A percentile compares a stretch with the other conserved stretches of the same genome.
phyloP scores from a whole-genome alignment of 2,113 vertebrate species.

The Mirza zaza region DNA sequence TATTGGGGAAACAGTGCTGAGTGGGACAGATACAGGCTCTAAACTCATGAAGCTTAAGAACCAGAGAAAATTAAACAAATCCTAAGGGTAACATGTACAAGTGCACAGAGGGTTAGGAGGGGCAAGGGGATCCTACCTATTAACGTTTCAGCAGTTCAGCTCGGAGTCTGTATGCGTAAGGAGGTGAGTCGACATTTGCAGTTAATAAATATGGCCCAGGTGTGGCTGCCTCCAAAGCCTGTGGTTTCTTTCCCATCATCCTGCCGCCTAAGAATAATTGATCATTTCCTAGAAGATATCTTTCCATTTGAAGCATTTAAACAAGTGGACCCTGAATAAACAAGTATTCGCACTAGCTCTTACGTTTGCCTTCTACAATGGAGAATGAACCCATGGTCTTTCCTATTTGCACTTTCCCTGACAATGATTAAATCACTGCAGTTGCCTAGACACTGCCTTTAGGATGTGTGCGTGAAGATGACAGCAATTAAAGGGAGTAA shows the following conservation, averaged over 20 bases:
- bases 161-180: accelerated
- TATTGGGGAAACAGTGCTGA: not conserved
- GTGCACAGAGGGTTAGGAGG: accelerated
- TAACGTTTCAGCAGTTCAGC: not conserved
- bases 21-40: not conserved
- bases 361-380: not conserved
- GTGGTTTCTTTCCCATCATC: not conserved
- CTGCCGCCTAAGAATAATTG: not conserved
- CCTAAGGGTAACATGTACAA: not conserved
- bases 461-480: not conserved
- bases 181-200: accelerated
- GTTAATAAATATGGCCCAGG: not conserved
- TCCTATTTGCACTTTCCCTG: not conserved
- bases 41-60: not conserved
- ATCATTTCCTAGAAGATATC: not conserved
- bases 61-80: constrained; percentile 7
- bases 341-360: not conserved
- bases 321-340: not conserved
- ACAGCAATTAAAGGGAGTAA: constrained; percentile 45
- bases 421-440: accelerated
- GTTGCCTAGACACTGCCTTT: not conserved
- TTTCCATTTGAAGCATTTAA: not conserved
- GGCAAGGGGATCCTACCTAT: accelerated
- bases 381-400: not conserved
- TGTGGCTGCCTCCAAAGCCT: not conserved